These are phyloP conservation scores for Ptilorrhoa leucosticta DNA, from an alignment of 2,113 vertebrate genomes.

Conservation along the genomic window DNA sequence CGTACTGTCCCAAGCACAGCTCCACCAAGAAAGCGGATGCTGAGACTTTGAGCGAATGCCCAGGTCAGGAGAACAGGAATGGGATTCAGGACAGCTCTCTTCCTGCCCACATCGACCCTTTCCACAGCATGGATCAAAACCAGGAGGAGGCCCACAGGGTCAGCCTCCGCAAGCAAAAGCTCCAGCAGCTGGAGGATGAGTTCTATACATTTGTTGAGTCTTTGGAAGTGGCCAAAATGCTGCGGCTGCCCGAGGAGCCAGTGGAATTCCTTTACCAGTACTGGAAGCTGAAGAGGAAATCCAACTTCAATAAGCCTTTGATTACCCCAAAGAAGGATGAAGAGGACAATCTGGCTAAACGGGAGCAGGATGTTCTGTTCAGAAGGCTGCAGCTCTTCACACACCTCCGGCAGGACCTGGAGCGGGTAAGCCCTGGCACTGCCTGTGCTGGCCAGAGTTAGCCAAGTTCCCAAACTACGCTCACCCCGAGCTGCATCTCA, in stretches of 20 bases:
- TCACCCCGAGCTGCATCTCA: rapidly evolving
- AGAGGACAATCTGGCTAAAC: conserved; percentile 92
- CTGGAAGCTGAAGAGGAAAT: conserved; percentile 96
- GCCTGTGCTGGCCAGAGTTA: not conserved
- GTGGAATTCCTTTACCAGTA: conserved; percentile 95
- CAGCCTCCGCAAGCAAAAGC: conserved; percentile 88
- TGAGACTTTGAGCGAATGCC: conserved; percentile 47
- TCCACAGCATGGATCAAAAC: conserved; percentile 70
- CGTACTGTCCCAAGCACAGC: conserved; percentile 93
- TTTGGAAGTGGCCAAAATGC: conserved; percentile 78
- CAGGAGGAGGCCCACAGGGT: conserved; percentile 83
- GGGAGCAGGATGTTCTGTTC: conserved; percentile 93
- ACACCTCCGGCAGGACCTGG: conserved; percentile 94
- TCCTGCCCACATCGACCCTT: conserved; percentile 36
- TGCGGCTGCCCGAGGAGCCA: conserved; percentile 77
- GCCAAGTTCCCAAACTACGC: rapidly evolving
- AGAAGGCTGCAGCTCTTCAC: conserved; percentile 94
- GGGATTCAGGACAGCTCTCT: conserved; percentile 45
- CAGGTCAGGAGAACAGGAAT: conserved; percentile 52
- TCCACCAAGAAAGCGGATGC: conserved; percentile 58
- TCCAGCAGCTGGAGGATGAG: conserved; percentile 93
- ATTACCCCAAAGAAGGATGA: conserved; percentile 95
- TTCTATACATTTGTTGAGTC: conserved; percentile 88
- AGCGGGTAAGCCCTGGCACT: conserved; percentile 78
- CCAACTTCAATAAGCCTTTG: conserved; percentile 93